These are phyloP conservation scores for Epinotia ramella DNA, from an alignment of 2,888 invertebrate species.

Conservation along the genomic window DNA sequence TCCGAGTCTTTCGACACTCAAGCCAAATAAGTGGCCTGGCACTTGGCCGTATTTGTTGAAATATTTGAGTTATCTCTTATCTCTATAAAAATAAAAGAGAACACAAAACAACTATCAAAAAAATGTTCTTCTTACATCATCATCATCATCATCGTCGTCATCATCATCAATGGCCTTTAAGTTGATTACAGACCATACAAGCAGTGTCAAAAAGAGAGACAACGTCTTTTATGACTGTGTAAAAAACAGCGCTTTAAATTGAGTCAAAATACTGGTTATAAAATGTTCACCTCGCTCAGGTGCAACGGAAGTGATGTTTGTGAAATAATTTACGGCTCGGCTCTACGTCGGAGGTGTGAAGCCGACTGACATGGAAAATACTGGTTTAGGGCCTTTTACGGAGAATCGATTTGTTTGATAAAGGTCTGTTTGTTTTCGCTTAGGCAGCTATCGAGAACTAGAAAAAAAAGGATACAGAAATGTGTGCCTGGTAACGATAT, in stretches of 20 bases:
- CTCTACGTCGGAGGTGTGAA: conserved; percentile 36
- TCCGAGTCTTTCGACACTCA: no score
- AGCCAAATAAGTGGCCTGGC: no score
- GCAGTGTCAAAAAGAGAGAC: no score
- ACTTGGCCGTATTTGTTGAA: no score
- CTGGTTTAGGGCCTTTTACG: conserved; percentile 31
- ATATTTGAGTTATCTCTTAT: no score
- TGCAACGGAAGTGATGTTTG: conserved; percentile 41
- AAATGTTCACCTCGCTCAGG: conserved; percentile 4
- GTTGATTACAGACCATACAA: no score
- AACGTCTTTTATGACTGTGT: no score
- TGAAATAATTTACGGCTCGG: conserved; percentile 31
- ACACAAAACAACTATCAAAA: no score
- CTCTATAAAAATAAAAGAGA: no score
- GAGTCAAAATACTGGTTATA: conserved; percentile 21
- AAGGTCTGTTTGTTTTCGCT: conserved; percentile 21
- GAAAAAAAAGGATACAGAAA: neutral
- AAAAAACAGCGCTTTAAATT: neutral
- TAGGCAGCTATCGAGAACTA: neutral
- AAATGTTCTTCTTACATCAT: no score
- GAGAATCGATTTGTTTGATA: conserved; percentile 32
- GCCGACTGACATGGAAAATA: conserved; percentile 41
- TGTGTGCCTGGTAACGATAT: neutral
- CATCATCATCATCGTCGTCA: no score
- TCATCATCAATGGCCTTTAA: no score